Conservation (phyloP, 1,140 invertebrate genomes). For the Agrilus planipennis region DNA sequence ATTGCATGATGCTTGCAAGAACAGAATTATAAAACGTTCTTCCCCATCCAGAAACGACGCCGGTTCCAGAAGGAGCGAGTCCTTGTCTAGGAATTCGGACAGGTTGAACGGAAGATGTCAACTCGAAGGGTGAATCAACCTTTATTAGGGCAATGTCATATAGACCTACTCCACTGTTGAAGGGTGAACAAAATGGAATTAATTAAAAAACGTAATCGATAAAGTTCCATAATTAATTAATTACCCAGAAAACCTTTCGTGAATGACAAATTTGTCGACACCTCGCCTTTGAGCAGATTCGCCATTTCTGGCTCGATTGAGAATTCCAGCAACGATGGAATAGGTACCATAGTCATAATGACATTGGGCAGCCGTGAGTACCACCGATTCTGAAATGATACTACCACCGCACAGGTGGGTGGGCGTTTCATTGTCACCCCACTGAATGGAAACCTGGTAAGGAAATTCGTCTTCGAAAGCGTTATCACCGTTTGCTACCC, state of each 20-base stretch:
- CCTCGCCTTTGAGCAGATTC: conserved; percentile 32
- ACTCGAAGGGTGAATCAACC: conserved; percentile 39
- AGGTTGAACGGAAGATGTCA: conserved; percentile 39
- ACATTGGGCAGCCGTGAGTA: conserved; percentile 45
- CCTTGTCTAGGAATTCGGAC: conserved; percentile 37
- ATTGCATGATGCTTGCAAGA: too few species aligned
- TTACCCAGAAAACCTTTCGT: conserved; percentile 40
- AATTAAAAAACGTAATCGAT: conserved; percentile 1
- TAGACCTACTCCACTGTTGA: conserved; percentile 38
- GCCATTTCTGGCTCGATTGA: conserved; percentile 18
- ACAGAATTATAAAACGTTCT: too few species aligned
- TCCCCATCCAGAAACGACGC: conserved; percentile 35
- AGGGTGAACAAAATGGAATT: conserved; percentile 10
- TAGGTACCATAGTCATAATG: conserved; percentile 24
- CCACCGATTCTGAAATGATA: conserved; percentile 34
- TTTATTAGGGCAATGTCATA: conserved; percentile 53
- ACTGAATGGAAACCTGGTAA: conserved; percentile 35
- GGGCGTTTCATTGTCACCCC: conserved; percentile 11
- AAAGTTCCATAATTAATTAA: conserved; percentile 9
- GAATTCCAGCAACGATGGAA: conserved; percentile 32
- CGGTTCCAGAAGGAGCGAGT: conserved; percentile 18
- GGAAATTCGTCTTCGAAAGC: conserved; percentile 29
- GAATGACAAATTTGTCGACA: conserved; percentile 33
- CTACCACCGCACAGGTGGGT: conserved; percentile 40
- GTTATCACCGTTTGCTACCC: conserved; percentile 20